Evolutionary conservation across 2,797 vertebrate species (phyloP).

Genomic region (Protosalanx chinensis): DNA sequence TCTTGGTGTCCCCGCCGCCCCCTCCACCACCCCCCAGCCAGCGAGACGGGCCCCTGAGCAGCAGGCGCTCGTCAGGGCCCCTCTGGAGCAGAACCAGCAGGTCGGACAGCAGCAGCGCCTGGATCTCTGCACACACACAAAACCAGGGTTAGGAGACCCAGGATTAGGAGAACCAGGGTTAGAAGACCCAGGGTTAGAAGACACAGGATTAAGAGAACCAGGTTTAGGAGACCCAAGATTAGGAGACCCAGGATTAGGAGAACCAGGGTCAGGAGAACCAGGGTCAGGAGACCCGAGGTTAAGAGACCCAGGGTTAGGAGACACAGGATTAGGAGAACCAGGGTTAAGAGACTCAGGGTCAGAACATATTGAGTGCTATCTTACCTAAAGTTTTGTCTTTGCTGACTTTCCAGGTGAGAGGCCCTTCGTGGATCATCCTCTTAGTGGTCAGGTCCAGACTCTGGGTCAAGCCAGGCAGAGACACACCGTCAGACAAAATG

Average conservation of each 20-base stretch:
- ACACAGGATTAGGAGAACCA: not conserved
- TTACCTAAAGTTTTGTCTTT: constrained; percentile 91
- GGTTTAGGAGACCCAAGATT: no score
- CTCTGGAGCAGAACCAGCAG: constrained; percentile 85
- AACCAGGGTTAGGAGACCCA: no score
- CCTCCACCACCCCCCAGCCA: constrained; percentile 64
- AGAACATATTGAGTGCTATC: constrained; percentile 22
- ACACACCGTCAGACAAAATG: not conserved
- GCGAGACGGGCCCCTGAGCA: constrained; percentile 86
- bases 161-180: no score
- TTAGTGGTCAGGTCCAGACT: constrained; percentile 86
- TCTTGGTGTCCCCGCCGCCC: constrained; percentile 64
- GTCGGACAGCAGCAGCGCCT: constrained; percentile 88
- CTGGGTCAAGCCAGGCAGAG: constrained; percentile 55
- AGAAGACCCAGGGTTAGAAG: no score
- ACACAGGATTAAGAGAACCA: no score
- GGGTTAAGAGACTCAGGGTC: no score
- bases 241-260: no score
- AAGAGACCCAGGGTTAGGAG: not conserved
- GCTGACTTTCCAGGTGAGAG: constrained; percentile 85
- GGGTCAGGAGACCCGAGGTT: not conserved
- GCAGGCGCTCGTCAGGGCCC: constrained; percentile 83
- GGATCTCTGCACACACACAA: constrained; percentile 75
- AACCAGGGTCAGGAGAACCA: not conserved
- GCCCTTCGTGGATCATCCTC: constrained; percentile 90